Conservation (phyloP, 64 coral and sea anemone genomes). For the Montipora capricornis region DNA sequence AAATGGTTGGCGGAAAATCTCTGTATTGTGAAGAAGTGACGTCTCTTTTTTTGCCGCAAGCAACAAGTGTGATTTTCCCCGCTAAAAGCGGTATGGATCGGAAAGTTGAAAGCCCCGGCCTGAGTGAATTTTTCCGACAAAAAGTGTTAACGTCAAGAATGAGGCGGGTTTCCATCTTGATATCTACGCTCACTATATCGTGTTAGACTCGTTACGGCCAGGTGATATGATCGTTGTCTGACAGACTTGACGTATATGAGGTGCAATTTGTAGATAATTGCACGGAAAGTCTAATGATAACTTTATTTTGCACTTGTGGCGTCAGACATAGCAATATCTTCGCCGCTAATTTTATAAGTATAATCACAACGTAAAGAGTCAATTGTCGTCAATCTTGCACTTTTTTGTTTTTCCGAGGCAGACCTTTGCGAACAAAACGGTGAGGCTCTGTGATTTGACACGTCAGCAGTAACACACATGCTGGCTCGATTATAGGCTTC, state of each 20-base stretch:
- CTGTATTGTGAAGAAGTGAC: slow-evolving; percentile 6
- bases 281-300: background rate
- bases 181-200: background rate
- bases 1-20: slow-evolving; percentile 6
- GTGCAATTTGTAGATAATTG: background rate
- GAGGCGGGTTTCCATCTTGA: background rate
- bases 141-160: slow-evolving; percentile 43
- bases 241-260: background rate
- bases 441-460: background rate
- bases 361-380: too few relatives aligned
- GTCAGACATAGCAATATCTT: background rate
- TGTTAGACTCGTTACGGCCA: background rate
- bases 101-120: background rate
- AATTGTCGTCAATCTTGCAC: too few relatives aligned
- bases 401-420: too few relatives aligned
- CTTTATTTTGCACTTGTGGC: background rate
- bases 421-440: background rate
- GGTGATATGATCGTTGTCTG: background rate
- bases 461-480: background rate
- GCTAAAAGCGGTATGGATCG: slow-evolving; percentile 18
- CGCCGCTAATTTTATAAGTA: background rate
- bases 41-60: background rate
- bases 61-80: slow-evolving; percentile 5
- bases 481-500: background rate
- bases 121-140: slow-evolving; percentile 27